Percentiles rank a stretch among this genome's conserved stretches.
phyloP scores from a whole-genome alignment of 1,140 invertebrate genomes.

The Microplitis mediator region DNA sequence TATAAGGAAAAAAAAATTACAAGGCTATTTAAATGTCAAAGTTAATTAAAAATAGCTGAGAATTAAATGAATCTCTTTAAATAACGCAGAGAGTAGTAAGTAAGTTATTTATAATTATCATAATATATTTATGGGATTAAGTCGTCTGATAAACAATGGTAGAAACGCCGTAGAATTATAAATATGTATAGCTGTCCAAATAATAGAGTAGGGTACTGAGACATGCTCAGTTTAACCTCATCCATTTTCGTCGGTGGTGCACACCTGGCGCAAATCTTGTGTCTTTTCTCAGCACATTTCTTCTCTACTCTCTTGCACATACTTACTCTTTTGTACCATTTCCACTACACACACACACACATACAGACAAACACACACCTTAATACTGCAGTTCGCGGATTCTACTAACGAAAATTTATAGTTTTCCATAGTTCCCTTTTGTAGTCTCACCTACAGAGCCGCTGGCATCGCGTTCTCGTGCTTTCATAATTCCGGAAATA shows the following conservation, averaged over 20 bases:
- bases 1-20: too few relatives aligned
- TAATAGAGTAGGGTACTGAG: constrained; percentile 12
- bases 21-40: too few relatives aligned
- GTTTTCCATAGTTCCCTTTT: constrained; percentile 24
- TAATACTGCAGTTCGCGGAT: constrained; percentile 1
- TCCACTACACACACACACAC: neutral
- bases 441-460: neutral
- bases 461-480: neutral
- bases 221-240: constrained; percentile 2
- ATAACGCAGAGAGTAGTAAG: too few relatives aligned
- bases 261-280: neutral
- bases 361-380: neutral
- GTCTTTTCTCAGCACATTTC: neutral
- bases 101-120: too few relatives aligned
- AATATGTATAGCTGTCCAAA: constrained; percentile 15
- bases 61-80: too few relatives aligned
- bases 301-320: neutral
- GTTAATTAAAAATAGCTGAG: too few relatives aligned
- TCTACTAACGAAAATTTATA: constrained; percentile 29
- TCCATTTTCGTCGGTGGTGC: neutral
- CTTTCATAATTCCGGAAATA: constrained; percentile 29
- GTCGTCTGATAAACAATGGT: too few relatives aligned
- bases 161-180: neutral
- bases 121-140: too few relatives aligned
- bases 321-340: too few relatives aligned